Evolutionary conservation across 2,888 invertebrate species (phyloP).

Genomic region (Cosmia pyralina): DNA sequence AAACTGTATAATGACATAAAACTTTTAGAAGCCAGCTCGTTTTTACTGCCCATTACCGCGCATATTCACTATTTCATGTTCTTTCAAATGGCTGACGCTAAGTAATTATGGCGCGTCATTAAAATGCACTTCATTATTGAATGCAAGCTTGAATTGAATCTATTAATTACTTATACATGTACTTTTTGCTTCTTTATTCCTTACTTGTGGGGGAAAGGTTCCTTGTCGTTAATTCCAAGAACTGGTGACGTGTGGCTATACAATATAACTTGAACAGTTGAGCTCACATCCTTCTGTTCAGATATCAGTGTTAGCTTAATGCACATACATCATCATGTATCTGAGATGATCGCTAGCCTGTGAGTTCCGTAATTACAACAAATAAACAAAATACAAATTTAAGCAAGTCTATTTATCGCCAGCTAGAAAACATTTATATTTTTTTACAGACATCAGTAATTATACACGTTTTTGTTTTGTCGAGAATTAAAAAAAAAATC

Average conservation of each 20-base stretch:
- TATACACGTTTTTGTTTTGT: not conserved
- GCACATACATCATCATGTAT: not conserved
- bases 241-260: not conserved
- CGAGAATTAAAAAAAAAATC: not conserved
- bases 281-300: constrained; percentile 1
- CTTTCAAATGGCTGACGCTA: constrained; percentile 30
- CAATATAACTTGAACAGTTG: not conserved
- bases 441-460: too few species aligned
- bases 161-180: constrained; percentile 30
- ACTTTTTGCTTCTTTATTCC: constrained; percentile 10
- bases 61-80: constrained; percentile 39
- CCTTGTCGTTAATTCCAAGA: constrained; percentile 17
- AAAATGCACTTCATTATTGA: constrained; percentile 51
- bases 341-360: not conserved
- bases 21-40: not conserved
- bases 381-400: not conserved
- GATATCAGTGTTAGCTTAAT: not conserved
- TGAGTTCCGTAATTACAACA: not conserved
- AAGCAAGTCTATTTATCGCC: not conserved
- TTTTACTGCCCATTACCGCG: constrained; percentile 32
- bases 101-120: constrained; percentile 50
- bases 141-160: constrained; percentile 29
- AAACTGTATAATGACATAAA: not conserved
- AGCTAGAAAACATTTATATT: not conserved
- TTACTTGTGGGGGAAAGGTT: not conserved